Base-by-base conservation (phyloP, 2,888 invertebrate species). In the Nomada ruficornis region DNA sequence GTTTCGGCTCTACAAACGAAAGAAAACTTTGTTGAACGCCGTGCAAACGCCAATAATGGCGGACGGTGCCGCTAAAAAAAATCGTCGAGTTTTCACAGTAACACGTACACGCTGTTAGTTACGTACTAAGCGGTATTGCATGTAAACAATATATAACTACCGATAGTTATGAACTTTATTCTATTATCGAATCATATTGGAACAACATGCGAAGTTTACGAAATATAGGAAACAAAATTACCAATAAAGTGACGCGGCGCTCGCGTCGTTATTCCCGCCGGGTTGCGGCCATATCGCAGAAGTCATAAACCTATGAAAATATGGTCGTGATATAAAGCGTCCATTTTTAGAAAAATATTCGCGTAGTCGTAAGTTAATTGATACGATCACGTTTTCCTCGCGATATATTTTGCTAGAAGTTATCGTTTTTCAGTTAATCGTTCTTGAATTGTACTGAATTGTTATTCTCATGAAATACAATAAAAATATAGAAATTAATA, bases 21-120 rank as follows among this genome's bases (percentile, higher is more conserved):
- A 77, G 54, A 71, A 65, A 86, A 68, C 52, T 73, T 75, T 55
- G 71, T 76, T 74, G 60, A 70, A 80, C 65, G 75, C 77, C 63
- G 79, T 70, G 23, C n/a, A 47, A 68, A 80, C 74, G 67, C 64
- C 77, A 77, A 65, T 72, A 86, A 86, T 86, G 86, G 86, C 86
- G 82, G 86, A 86, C 60, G 5, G 47, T 70, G 75, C 83, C 83
- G 83, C 83, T 83, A 65, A 62, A 76, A 57, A 57, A 5, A 23
- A 60, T 54, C 50, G 55, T 59, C 42, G 52, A 47, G 36, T 59
- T 47, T 54, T 67, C 36, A 42, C 69, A 42, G 60, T 55, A 23
- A 52, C 55, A 18, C 57, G 47, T 77, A 62, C 52, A 26, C 70
- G 29, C 54, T 67, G 52, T 54, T 70, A 36, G 60, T 62, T 29